Conservation (phyloP, 1,140 invertebrate species). For the Solen grandis region DNA sequence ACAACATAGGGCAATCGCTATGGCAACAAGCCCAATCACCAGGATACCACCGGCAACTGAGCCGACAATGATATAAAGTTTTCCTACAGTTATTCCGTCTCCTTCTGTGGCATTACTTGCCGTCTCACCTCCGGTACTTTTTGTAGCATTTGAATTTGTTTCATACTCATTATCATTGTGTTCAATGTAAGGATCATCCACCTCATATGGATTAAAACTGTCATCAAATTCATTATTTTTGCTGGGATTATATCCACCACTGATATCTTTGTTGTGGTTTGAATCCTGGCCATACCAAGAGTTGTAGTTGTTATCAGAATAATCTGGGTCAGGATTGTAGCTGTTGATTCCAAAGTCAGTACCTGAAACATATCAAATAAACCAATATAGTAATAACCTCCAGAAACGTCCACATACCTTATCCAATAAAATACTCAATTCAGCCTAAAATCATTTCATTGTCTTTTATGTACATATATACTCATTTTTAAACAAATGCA, state of each 20-base stretch:
- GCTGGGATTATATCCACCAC: background rate
- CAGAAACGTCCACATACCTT: too few relatives aligned
- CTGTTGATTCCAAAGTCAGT: too few relatives aligned
- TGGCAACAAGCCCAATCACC: conserved; percentile 55
- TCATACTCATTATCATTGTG: background rate
- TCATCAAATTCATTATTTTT: background rate
- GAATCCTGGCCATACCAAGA: too few relatives aligned
- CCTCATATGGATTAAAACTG: background rate
- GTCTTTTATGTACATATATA: too few relatives aligned
- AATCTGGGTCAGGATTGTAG: too few relatives aligned
- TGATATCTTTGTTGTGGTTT: too few relatives aligned
- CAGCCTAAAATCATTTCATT: too few relatives aligned
- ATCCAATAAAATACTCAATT: too few relatives aligned
- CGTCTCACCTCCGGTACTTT: conserved; percentile 5
- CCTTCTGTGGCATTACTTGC: background rate
- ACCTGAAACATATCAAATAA: too few relatives aligned
- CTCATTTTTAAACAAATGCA: too few relatives aligned
- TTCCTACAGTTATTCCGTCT: conserved; percentile 50
- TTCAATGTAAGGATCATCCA: background rate
- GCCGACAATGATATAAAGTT: conserved; percentile 61
- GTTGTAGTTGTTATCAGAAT: too few relatives aligned
- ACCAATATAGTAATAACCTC: too few relatives aligned
- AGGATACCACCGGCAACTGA: conserved; percentile 55
- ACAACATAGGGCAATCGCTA: conserved; percentile 58
- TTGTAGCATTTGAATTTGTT: background rate